These are phyloP conservation scores for Poecilia gillii DNA, from an alignment of 2,797 vertebrate genomes.

Conservation along the genomic window DNA sequence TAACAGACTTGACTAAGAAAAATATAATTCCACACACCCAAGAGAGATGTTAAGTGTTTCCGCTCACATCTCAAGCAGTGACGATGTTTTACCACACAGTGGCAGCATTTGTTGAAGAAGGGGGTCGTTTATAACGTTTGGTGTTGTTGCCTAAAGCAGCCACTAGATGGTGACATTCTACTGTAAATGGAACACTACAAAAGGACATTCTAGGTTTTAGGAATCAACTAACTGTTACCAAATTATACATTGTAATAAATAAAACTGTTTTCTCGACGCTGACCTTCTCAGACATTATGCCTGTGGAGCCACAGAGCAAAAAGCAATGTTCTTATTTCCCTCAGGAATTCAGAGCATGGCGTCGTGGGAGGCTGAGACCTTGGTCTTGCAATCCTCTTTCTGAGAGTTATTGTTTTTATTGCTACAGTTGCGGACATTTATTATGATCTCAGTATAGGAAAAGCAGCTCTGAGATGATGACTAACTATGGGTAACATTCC, in stretches of 20 bases:
- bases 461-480: not conserved
- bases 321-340: slow-evolving; percentile 57
- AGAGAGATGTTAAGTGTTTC: not conserved
- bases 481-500: slow-evolving; percentile 22
- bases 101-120: slow-evolving; percentile 42
- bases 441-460: slow-evolving; percentile 31
- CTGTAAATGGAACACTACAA: not conserved
- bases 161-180: slow-evolving; percentile 45
- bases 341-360: slow-evolving; percentile 31
- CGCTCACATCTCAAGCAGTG: slow-evolving; percentile 10
- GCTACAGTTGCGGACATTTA: slow-evolving; percentile 28
- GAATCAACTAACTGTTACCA: not conserved
- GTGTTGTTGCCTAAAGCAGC: not conserved
- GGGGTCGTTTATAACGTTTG: rapidly evolving
- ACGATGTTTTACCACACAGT: slow-evolving; percentile 38
- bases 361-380: slow-evolving; percentile 59
- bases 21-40: slow-evolving; percentile 47
- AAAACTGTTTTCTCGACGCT: not conserved
- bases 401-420: slow-evolving; percentile 43
- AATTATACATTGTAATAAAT: not conserved
- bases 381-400: slow-evolving; percentile 41
- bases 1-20: slow-evolving; percentile 59
- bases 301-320: slow-evolving; percentile 1
- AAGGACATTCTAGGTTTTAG: not conserved
- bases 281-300: not conserved